Conservation (phyloP, 2,888 invertebrate genomes). For the Nemotelus nigrinus region DNA sequence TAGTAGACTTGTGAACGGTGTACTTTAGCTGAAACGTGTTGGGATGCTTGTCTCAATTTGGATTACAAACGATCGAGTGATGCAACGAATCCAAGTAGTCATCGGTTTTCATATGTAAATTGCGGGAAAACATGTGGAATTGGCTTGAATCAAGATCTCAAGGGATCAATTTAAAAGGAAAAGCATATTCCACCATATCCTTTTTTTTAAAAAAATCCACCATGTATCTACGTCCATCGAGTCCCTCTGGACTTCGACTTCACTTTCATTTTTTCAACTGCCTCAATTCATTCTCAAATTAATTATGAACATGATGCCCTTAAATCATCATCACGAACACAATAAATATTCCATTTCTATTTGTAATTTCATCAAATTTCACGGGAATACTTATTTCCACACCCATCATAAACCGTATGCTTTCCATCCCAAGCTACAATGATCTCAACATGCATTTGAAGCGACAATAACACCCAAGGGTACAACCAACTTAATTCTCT, state of each 20-base stretch:
- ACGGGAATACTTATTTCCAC: constrained; percentile 14
- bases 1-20: background rate
- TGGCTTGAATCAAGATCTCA: too few species aligned
- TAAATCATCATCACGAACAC: background rate
- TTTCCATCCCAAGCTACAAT: constrained; percentile 7
- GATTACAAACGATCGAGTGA: too few species aligned
- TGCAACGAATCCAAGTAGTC: too few species aligned
- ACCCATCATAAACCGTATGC: constrained; percentile 27
- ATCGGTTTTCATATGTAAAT: too few species aligned
- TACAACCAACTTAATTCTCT: constrained; percentile 5
- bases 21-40: background rate
- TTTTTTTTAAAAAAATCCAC: too few species aligned
- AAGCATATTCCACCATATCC: too few species aligned
- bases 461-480: constrained; percentile 9
- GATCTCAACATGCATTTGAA: background rate
- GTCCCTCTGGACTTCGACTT: too few species aligned
- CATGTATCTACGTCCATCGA: too few species aligned
- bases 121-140: too few species aligned
- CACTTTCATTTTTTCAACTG: too few species aligned
- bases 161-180: too few species aligned
- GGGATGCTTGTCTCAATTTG: background rate
- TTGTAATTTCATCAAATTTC: background rate
- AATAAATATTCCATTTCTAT: background rate
- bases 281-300: background rate
- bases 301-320: background rate